A percentile compares a stretch with the other conserved stretches of the same genome.
Conservation (phyloP, 1,140 invertebrate genomes). For the Chymomyza costata region DNA sequence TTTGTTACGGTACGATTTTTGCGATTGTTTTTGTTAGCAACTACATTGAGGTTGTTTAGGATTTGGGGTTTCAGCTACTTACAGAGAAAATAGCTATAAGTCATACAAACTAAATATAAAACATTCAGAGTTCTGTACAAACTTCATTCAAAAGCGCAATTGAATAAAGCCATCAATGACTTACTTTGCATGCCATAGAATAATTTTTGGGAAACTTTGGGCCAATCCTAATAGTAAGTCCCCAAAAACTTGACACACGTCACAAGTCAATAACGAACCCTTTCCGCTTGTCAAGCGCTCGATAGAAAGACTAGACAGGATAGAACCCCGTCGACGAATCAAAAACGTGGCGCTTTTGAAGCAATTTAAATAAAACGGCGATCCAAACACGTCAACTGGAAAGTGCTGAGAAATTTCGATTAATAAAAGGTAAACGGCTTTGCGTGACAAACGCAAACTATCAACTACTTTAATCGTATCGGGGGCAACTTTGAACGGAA, state of each 20-base stretch:
- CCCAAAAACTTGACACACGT: slow-evolving; percentile 19
- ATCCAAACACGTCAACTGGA: slow-evolving; percentile 36
- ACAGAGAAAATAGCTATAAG: no score
- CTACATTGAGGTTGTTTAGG: no score
- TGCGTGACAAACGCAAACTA: slow-evolving; percentile 67
- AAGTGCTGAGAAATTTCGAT: slow-evolving; percentile 38
- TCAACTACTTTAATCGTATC: slow-evolving; percentile 28
- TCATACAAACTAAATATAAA: no score
- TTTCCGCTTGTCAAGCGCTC: slow-evolving; percentile 46
- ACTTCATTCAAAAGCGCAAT: no score
- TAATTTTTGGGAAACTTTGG: slow-evolving; percentile 5
- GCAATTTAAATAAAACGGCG: slow-evolving; percentile 49
- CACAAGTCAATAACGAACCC: slow-evolving; percentile 48
- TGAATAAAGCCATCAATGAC: no score
- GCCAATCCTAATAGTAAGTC: neutral
- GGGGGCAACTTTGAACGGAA: slow-evolving; percentile 57
- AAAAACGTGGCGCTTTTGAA: slow-evolving; percentile 30
- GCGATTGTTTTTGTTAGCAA: no score
- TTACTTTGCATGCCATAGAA: slow-evolving; percentile 29
- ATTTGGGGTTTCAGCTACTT: no score
- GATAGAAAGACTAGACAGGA: slow-evolving; percentile 1
- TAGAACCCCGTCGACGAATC: slow-evolving; percentile 13
- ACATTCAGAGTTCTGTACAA: no score
- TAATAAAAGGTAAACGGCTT: slow-evolving; percentile 62
- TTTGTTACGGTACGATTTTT: no score